Conservation (phyloP, 2,797 vertebrate genomes). For the Crotalus adamanteus region DNA sequence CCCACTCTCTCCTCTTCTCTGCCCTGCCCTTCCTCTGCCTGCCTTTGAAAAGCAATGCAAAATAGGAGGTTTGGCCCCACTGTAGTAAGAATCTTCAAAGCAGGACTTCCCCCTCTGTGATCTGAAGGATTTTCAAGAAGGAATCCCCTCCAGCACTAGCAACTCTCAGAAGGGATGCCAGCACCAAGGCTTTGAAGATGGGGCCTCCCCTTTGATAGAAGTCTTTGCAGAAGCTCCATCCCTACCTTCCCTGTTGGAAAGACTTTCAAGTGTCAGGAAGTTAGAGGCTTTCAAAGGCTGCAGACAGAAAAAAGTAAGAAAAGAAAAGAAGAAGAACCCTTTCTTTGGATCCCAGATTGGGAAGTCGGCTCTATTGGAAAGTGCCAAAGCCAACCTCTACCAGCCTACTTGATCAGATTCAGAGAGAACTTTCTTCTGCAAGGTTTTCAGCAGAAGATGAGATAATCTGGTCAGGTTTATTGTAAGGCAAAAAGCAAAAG, state of each 20-base stretch:
- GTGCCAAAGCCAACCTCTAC: rapidly evolving
- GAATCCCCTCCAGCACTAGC: conserved; percentile 58
- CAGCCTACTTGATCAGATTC: conserved; percentile 10
- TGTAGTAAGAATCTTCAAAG: conserved; percentile 61
- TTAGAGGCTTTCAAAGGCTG: conserved; percentile 45
- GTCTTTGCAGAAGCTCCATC: conserved; percentile 56
- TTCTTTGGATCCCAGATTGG: conserved; percentile 46
- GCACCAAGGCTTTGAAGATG: conserved; percentile 69
- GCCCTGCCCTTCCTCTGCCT: neutral
- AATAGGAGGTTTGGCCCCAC: conserved; percentile 55
- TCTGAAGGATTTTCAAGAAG: conserved; percentile 60
- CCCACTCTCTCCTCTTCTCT: neutral
- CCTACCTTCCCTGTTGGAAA: conserved; percentile 57
- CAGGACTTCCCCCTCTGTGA: conserved; percentile 59
- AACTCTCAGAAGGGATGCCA: conserved; percentile 62
- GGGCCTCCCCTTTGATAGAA: conserved; percentile 63
- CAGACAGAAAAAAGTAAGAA: conserved; percentile 3
- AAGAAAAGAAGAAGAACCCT: conserved; percentile 30
- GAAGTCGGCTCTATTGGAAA: conserved; percentile 50
- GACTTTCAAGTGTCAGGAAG: conserved; percentile 69
- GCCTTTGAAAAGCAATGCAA: conserved; percentile 61
- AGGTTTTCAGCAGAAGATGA: neutral
- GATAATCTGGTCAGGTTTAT: rapidly evolving
- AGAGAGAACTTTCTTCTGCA: conserved; percentile 16
- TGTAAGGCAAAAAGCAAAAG: rapidly evolving